These are phyloP conservation scores for Struthidea cinerea DNA, from an alignment of 2,113 vertebrate genomes.

Conservation along the genomic window DNA sequence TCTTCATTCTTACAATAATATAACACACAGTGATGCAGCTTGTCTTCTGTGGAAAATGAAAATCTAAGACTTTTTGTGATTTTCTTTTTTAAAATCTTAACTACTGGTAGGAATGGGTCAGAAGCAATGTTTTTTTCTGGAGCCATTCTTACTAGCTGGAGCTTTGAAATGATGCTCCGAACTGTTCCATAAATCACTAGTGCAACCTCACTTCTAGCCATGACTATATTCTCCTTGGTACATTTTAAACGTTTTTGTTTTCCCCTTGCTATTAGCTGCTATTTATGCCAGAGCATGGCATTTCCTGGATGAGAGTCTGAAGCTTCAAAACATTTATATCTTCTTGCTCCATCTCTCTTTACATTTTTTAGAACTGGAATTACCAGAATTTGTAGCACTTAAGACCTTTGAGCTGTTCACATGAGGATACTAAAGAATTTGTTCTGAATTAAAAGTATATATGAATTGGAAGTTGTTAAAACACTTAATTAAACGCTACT, in stretches of 20 bases:
- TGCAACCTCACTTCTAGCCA: not conserved
- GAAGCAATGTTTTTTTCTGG: not conserved
- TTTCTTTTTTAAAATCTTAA: not conserved
- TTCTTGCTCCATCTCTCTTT: not conserved
- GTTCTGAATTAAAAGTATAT: not conserved
- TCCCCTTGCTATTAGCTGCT: not conserved
- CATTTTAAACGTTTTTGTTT: not conserved
- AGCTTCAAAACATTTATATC: not conserved
- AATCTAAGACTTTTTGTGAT: not conserved
- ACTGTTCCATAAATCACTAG: not conserved
- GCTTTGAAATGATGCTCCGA: not conserved
- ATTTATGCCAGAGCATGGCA: not conserved
- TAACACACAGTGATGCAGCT: not conserved
- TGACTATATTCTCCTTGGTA: not conserved
- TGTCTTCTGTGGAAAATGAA: not conserved
- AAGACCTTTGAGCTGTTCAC: not conserved
- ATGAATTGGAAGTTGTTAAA: not conserved
- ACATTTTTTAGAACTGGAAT: not conserved
- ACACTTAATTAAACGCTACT: not conserved
- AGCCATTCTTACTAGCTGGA: not conserved
- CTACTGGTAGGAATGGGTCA: not conserved
- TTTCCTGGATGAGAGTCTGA: not conserved
- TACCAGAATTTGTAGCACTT: not conserved
- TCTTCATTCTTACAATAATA: not conserved
- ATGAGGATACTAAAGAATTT: not conserved